A percentile compares a stretch with the other conserved stretches of the same genome.
Conservation (phyloP, 2,113 vertebrate genomes). For the Anhinga rufa region DNA sequence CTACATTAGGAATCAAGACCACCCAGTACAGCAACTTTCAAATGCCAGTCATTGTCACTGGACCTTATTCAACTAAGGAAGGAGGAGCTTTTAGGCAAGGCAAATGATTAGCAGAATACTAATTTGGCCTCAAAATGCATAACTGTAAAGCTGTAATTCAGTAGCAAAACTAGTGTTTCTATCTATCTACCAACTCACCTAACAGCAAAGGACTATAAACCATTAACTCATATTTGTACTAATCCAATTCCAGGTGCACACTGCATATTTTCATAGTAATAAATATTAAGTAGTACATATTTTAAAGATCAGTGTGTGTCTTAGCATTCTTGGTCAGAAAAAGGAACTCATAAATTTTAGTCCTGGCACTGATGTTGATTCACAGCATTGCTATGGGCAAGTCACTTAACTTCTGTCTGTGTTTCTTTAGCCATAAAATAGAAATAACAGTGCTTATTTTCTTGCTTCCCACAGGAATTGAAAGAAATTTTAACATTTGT, state of each 20-base stretch:
- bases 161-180: background rate
- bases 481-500: constrained; percentile 27
- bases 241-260: constrained; percentile 51
- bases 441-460: constrained; percentile 37
- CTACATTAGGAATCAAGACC: background rate
- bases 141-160: background rate
- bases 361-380: constrained; percentile 1
- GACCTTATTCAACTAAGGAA: background rate
- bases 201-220: background rate
- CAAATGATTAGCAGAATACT: background rate
- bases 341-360: constrained; percentile 35
- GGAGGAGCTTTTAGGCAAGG: background rate
- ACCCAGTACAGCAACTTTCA: background rate
- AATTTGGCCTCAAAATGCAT: background rate
- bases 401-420: constrained; percentile 22
- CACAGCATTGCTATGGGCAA: constrained; percentile 8
- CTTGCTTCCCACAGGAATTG: background rate
- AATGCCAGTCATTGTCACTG: background rate
- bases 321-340: constrained; percentile 23
- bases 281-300: constrained; percentile 28
- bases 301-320: constrained; percentile 6
- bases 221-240: constrained; percentile 12
- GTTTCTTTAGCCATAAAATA: constrained; percentile 32
- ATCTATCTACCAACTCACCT: background rate
- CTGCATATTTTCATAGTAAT: constrained; percentile 26